phyloP scores from a whole-genome alignment of 2,113 vertebrate genomes.

The Oncorhynchus nerka region DNA sequence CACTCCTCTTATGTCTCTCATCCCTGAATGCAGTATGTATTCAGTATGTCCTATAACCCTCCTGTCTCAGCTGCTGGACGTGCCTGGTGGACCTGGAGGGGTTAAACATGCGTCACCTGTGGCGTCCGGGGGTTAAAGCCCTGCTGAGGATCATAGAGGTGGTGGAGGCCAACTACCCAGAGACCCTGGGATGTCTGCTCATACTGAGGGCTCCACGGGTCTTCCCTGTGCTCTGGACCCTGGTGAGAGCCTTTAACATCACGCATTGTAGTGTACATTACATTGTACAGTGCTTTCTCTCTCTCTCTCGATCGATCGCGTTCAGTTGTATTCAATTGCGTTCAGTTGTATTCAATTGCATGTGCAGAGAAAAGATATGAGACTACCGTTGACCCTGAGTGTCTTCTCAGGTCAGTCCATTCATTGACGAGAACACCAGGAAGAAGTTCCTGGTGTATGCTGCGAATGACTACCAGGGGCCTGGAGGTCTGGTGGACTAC shows the following conservation, averaged over 20 bases:
- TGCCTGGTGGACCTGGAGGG: constrained; percentile 96
- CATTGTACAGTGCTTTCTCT: too few species aligned
- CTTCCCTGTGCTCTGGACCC: constrained; percentile 92
- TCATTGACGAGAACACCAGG: constrained; percentile 96
- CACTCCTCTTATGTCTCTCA: not conserved
- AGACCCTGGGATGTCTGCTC: constrained; percentile 89
- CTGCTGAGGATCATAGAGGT: constrained; percentile 94
- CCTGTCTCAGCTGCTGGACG: constrained; percentile 85
- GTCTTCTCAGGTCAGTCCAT: constrained; percentile 86
- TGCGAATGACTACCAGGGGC: constrained; percentile 94
- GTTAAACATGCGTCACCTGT: constrained; percentile 94
- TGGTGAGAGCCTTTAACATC: constrained; percentile 73
- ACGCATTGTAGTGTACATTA: too few species aligned
- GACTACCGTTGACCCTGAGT: not conserved
- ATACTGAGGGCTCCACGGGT: constrained; percentile 90
- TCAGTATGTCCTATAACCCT: not conserved
- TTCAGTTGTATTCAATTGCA: too few species aligned
- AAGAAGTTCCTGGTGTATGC: constrained; percentile 97
- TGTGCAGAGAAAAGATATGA: too few species aligned
- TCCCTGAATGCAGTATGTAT: too few species aligned
- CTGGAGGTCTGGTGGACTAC: constrained; percentile 91
- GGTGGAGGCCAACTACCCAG: constrained; percentile 95
- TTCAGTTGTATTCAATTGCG: too few species aligned
- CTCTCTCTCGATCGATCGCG: too few species aligned
- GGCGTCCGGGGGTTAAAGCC: constrained; percentile 93